Evolutionary conservation across 2,797 vertebrate species (phyloP).

Genomic region (Lindbergichthys nudifrons): DNA sequence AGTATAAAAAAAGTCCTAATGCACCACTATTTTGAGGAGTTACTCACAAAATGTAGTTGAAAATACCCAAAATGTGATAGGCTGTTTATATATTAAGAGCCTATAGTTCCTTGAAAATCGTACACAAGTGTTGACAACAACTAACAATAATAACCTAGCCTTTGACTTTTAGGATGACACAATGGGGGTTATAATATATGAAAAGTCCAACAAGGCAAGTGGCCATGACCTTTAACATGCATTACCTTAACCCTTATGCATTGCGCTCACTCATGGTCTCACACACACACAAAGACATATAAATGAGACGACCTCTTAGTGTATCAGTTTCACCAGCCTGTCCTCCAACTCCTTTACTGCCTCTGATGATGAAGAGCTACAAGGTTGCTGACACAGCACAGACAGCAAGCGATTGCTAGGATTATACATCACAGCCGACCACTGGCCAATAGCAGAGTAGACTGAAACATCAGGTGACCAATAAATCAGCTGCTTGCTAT

Average conservation of each 20-base stretch:
- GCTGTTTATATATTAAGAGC: neutral
- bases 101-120: neutral
- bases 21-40: neutral
- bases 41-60: neutral
- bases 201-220: conserved; percentile 21
- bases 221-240: conserved; percentile 42
- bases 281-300: conserved; percentile 7
- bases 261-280: conserved; percentile 11
- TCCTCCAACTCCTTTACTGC: conserved; percentile 49
- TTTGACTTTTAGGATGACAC: conserved; percentile 8
- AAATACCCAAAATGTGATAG: neutral
- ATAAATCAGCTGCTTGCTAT: conserved; percentile 34
- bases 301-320: conserved; percentile 40
- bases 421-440: conserved; percentile 67
- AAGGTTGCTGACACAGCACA: conserved; percentile 78
- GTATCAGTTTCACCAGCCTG: conserved; percentile 51
- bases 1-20: neutral
- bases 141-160: conserved; percentile 12
- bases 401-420: conserved; percentile 67
- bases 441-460: conserved; percentile 66
- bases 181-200: conserved; percentile 29
- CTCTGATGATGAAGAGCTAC: conserved; percentile 67
- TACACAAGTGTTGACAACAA: neutral
- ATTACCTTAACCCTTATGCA: conserved; percentile 2
- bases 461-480: conserved; percentile 66